Conservation (phyloP, 2,113 vertebrate species). For the Stigmatopora nigra region DNA sequence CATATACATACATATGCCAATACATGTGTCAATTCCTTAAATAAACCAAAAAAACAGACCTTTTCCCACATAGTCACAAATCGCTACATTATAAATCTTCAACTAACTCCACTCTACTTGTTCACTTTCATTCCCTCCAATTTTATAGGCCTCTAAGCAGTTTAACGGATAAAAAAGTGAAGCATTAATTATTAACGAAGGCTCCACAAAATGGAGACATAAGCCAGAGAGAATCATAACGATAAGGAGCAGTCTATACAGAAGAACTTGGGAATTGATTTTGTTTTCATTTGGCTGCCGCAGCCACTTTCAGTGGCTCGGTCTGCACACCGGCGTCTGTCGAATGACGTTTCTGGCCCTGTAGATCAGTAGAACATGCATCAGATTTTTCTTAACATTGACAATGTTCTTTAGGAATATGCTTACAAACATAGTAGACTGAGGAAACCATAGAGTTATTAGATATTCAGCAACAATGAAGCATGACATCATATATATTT, state of each 20-base stretch:
- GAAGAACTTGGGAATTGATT: constrained; percentile 12
- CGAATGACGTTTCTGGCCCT: constrained; percentile 84
- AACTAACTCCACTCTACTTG: neutral
- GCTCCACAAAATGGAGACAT: neutral
- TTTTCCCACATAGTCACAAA: constrained; percentile 10
- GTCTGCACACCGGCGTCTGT: constrained; percentile 86
- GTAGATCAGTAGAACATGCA: constrained; percentile 20
- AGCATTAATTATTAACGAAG: neutral
- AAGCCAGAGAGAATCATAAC: neutral
- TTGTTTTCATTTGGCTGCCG: constrained; percentile 78
- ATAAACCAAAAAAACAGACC: constrained; percentile 30
- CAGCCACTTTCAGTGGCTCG: constrained; percentile 73
- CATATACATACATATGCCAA: constrained; percentile 16
- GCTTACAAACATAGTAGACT: no score
- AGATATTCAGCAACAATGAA: no score
- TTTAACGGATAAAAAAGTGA: neutral
- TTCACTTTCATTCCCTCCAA: constrained; percentile 19
- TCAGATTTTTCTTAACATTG: neutral
- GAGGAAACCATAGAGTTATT: no score
- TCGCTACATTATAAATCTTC: constrained; percentile 10
- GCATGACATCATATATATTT: no score
- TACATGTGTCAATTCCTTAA: constrained; percentile 27
- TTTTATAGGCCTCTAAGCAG: neutral
- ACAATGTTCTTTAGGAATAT: neutral
- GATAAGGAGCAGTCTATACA: constrained; percentile 39